Conservation (phyloP, 2,797 vertebrate species). For the Serranus cabrilla region DNA sequence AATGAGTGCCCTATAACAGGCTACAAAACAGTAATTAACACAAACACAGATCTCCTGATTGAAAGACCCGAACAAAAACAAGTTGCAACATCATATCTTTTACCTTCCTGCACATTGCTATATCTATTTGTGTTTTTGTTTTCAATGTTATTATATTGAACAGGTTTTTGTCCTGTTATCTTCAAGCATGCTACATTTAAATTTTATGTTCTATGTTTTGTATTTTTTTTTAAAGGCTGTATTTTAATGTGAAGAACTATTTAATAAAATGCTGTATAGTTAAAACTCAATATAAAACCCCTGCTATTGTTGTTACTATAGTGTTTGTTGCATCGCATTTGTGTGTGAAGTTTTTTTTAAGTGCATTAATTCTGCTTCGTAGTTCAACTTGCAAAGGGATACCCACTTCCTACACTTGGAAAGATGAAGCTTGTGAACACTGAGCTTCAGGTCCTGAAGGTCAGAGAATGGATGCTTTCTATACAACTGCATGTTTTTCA, state of each 20-base stretch:
- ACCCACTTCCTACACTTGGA: conserved; percentile 82
- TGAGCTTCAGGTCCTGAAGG: conserved; percentile 82
- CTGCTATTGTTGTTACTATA: no score
- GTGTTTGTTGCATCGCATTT: background rate
- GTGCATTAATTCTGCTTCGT: background rate
- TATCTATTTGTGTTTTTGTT: background rate
- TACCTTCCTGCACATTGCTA: background rate
- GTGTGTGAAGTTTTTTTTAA: background rate
- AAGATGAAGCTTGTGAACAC: conserved; percentile 82
- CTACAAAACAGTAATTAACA: no score
- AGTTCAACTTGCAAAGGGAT: conserved; percentile 80
- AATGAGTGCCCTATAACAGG: no score
- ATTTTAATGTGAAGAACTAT: background rate
- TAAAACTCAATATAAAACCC: background rate
- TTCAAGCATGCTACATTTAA: background rate
- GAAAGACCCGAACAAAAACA: no score
- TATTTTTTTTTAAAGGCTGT: background rate
- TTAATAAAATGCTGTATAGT: background rate
- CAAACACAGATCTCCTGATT: no score
- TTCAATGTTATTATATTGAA: background rate
- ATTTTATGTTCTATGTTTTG: background rate
- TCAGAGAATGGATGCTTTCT: conserved; percentile 42
- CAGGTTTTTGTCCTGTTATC: background rate
- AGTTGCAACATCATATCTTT: background rate
- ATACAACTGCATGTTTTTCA: background rate